These are phyloP conservation scores for Auanema sp. DNA, from an alignment of 2,888 invertebrate species.

Conservation along the genomic window DNA sequence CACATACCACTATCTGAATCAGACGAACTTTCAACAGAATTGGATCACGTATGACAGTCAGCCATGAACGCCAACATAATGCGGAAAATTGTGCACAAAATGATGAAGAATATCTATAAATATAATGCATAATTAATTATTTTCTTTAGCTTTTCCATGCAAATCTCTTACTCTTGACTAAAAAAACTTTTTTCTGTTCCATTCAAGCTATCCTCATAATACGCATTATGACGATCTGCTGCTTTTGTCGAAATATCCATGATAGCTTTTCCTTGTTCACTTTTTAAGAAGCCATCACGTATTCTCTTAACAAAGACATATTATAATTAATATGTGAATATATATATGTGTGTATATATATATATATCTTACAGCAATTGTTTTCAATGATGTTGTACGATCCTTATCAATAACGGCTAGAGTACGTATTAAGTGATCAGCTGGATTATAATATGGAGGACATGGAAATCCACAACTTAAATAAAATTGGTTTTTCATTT, in stretches of 20 bases:
- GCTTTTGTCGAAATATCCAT: conserved; percentile 31
- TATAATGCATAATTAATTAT: conserved; percentile 4
- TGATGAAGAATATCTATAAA: conserved; percentile 38
- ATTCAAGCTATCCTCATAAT: conserved; percentile 8
- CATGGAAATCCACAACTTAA: conserved; percentile 54
- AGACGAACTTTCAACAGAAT: conserved; percentile 85
- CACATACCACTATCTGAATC: conserved; percentile 84
- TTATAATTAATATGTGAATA: neutral
- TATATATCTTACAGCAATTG: conserved; percentile 29
- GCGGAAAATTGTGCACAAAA: conserved; percentile 40
- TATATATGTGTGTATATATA: neutral
- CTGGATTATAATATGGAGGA: conserved; percentile 63
- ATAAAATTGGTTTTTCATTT: neutral
- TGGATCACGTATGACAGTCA: conserved; percentile 68
- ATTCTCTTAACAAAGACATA: conserved; percentile 40
- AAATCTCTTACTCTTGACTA: conserved; percentile 39
- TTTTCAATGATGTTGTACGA: conserved; percentile 35
- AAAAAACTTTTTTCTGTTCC: conserved; percentile 38
- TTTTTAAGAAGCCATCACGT: conserved; percentile 46
- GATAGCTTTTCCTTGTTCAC: conserved; percentile 36
- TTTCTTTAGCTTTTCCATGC: neutral
- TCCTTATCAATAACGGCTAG: conserved; percentile 52
- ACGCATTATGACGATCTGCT: neutral
- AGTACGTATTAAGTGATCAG: conserved; percentile 65
- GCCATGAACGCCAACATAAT: conserved; percentile 74